Percentiles rank a stretch among this genome's conserved stretches.
Evolutionary conservation across 2,113 vertebrate genomes (phyloP).

Genomic region (Scalopus aquaticus): DNA sequence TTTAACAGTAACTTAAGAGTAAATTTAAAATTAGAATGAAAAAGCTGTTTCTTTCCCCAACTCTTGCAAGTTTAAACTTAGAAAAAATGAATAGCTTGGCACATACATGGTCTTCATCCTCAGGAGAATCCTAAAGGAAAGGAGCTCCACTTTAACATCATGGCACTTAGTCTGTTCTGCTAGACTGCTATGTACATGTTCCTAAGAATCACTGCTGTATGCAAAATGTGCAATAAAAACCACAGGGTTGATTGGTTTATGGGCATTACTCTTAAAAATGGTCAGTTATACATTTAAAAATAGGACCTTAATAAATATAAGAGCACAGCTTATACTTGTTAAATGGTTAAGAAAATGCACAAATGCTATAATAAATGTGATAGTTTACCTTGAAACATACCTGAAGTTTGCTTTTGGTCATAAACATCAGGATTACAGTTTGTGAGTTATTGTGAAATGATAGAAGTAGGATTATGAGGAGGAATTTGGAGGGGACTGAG

Average conservation of each 20-base stretch:
- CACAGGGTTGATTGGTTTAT: not conserved
- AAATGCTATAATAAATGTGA: not conserved
- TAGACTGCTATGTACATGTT: not conserved
- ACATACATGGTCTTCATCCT: not conserved
- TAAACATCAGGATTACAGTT: not conserved
- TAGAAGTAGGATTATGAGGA: not conserved
- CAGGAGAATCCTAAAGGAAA: not conserved
- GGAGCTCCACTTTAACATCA: not conserved
- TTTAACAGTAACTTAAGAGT: not conserved
- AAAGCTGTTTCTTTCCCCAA: not conserved
- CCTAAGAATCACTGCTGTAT: not conserved
- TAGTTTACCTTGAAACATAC: not conserved
- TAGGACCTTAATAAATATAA: not conserved
- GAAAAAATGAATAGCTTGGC: not conserved
- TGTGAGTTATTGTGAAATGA: not conserved
- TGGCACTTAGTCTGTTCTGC: not conserved
- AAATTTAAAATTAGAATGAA: not conserved
- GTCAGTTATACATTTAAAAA: not conserved
- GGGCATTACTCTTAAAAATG: not conserved
- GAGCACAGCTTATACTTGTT: not conserved
- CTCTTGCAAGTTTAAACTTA: not conserved
- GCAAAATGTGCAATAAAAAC: slow-evolving; percentile 16
- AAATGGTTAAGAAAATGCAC: not conserved
- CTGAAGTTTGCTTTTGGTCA: not conserved
- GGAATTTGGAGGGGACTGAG: not conserved